Base-by-base conservation (phyloP, 2,888 invertebrate genomes). In the Synergus laeviventris region DNA sequence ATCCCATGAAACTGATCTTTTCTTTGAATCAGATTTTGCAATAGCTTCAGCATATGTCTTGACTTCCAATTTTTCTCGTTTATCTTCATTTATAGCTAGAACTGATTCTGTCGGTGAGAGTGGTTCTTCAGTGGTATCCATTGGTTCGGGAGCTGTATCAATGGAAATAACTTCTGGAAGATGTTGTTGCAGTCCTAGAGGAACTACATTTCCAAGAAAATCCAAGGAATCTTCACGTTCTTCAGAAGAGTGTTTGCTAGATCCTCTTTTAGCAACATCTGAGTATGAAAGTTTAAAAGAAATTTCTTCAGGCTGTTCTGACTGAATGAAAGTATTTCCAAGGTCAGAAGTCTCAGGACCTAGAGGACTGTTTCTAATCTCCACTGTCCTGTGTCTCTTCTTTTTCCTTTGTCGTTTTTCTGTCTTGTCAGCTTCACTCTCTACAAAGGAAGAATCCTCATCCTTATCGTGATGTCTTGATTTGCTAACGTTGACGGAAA, bases 51-150 rank as follows among this genome's bases (percentile, higher is more conserved):
- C 84, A 59, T 87, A 85, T 8, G 85, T 81, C 77, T 86, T 84
- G 1, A 85, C 77, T 59, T 85, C 83, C 0, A 79, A 39, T 56
- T 82, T 79, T 5, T 64, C 64, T 21, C 77, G 61, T 16, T 56
- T 77, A 2, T 60, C 73, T 11, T 77, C 74, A 64, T 82, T 82
- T 73, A 73, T 78, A 16, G 76, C 39, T 1, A 82, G 39, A 7
- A 85, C 77, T 4, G 87, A 84, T 81, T 88, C 88, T 14, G 80
- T 81, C 2, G 87, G 85, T 4, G 87, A 87, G 4, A 86, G 39
- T 31, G 31, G 36, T 24, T 84, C 84, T 74, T 89, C 87, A 14
- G 84, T 84, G 3, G 86, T 86, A 76, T 87, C 87, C 84, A 88
- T 87, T 12, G 88, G 87, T 75, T 90, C 86, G 18, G 83, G 83